A percentile compares a stretch with the other conserved stretches of the same genome.
Conservation (phyloP, 2,888 invertebrate genomes). For the Phania funesta region DNA sequence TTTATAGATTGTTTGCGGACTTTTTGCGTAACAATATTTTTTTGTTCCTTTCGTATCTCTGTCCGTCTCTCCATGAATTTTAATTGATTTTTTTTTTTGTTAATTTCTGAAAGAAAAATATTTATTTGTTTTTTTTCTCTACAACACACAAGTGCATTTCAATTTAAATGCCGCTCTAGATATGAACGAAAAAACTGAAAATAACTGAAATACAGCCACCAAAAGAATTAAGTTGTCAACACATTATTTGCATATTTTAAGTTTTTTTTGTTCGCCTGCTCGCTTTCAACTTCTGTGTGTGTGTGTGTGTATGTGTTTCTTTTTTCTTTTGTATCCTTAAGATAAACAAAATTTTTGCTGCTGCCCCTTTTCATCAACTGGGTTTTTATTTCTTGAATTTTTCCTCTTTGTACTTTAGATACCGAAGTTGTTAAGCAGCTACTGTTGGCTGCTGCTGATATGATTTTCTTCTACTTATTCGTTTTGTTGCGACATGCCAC, state of each 20-base stretch:
- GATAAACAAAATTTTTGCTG: constrained; percentile 49
- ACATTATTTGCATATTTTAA: constrained; percentile 77
- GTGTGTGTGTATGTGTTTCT: background rate
- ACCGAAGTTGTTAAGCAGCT: constrained; percentile 51
- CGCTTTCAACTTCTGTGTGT: background rate
- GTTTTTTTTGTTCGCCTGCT: constrained; percentile 49
- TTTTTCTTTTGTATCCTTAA: constrained; percentile 31
- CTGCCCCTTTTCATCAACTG: constrained; percentile 1
- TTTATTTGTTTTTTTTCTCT: constrained; percentile 6
- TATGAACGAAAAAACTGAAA: constrained; percentile 4
- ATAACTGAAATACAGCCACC: constrained; percentile 28
- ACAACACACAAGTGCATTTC: constrained; percentile 60
- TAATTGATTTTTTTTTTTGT: constrained; percentile 63
- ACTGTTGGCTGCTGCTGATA: constrained; percentile 30
- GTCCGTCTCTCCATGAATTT: constrained; percentile 61
- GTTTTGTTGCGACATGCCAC: constrained; percentile 9
- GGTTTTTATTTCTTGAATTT: background rate
- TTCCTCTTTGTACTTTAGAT: constrained; percentile 36
- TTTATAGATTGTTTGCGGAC: constrained; percentile 5
- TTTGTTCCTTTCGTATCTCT: background rate
- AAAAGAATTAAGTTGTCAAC: constrained; percentile 78
- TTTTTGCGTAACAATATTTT: constrained; percentile 43
- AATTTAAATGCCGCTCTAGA: constrained; percentile 67
- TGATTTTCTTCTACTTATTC: background rate
- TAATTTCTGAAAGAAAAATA: constrained; percentile 6